Conservation (phyloP, 1,140 invertebrate genomes). For the Sycophila sp. region DNA sequence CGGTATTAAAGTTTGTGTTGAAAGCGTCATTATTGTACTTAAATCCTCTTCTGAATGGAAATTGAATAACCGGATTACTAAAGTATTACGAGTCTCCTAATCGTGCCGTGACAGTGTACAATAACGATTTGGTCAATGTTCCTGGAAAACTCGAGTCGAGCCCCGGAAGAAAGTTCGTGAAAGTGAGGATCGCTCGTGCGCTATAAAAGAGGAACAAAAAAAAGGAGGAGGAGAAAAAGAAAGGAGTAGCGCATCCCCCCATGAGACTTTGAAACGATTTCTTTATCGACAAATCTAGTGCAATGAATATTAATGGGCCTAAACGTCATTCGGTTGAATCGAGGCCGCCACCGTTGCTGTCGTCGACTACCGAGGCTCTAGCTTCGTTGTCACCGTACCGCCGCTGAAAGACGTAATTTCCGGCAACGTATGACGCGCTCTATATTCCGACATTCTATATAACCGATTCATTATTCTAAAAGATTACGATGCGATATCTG, state of each 20-base stretch:
- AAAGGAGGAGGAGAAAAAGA: too few species aligned
- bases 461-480: conserved; percentile 15
- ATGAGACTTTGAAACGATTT: conserved; percentile 29
- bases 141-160: background rate
- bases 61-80: conserved; percentile 8
- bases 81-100: conserved; percentile 1
- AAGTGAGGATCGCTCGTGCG: background rate
- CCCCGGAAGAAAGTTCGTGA: background rate
- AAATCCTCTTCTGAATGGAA: background rate
- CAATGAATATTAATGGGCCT: conserved; percentile 41
- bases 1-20: too few species aligned
- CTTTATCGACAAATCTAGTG: conserved; percentile 36
- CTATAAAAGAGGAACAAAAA: background rate
- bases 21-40: background rate
- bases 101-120: background rate
- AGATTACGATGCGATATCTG: background rate
- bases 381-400: background rate
- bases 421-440: conserved; percentile 7
- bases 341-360: background rate
- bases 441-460: conserved; percentile 4
- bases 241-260: background rate
- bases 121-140: background rate
- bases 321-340: conserved; percentile 30
- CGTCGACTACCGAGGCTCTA: too few species aligned
- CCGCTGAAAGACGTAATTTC: conserved; percentile 33